These are phyloP conservation scores for Muscicapa striata DNA, from an alignment of 2,797 vertebrate species.

Conservation along the genomic window DNA sequence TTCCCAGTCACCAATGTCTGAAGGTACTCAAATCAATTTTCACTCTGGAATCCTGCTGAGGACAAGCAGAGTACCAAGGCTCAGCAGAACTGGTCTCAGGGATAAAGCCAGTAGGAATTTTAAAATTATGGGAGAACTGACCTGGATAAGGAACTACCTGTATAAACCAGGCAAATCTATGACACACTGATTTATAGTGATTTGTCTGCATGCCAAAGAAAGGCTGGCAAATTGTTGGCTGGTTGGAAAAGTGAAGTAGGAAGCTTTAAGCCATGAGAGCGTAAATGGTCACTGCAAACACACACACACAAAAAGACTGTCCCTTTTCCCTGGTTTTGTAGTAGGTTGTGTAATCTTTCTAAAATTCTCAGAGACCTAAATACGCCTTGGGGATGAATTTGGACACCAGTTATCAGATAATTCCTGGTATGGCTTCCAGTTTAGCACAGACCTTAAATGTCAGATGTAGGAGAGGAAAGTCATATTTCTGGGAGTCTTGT, in stretches of 20 bases:
- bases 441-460: not conserved
- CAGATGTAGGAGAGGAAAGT: not conserved
- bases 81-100: not conserved
- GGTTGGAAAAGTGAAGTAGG: not conserved
- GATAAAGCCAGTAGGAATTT: not conserved
- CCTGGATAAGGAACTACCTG: not conserved
- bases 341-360: not conserved
- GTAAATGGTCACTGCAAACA: not conserved
- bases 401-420: not conserved
- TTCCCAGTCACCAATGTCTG: not conserved
- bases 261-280: not conserved
- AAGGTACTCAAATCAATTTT: not conserved
- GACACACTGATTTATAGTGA: not conserved
- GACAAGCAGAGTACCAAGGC: not conserved
- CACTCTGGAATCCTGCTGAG: not conserved
- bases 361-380: not conserved
- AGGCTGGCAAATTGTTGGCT: not conserved
- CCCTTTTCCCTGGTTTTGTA: not conserved
- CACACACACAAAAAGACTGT: fast-evolving
- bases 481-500: not conserved
- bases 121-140: not conserved
- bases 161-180: not conserved
- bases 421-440: not conserved
- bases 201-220: not conserved
- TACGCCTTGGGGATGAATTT: not conserved